Percentiles rank a stretch among this genome's conserved stretches.
Conservation (phyloP, 2,797 vertebrate species). For the Xerus rutilus region DNA sequence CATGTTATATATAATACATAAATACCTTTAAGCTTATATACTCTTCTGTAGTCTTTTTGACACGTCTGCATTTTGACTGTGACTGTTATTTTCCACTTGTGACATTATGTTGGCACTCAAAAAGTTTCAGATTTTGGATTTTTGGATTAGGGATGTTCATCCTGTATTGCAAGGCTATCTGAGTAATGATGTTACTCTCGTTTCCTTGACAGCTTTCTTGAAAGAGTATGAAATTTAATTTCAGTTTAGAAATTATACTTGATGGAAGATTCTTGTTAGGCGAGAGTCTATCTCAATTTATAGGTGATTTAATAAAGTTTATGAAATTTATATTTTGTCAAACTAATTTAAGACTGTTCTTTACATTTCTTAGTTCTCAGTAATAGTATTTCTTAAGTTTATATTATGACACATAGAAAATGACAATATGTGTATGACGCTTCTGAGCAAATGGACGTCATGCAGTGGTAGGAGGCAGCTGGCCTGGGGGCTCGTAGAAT, state of each 20-base stretch:
- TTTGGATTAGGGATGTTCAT: background rate
- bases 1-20: too few species aligned
- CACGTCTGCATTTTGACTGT: background rate
- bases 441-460: background rate
- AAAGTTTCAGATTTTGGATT: background rate
- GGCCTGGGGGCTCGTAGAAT: background rate
- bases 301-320: background rate
- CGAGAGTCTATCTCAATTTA: background rate
- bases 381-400: conserved; percentile 8
- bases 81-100: background rate
- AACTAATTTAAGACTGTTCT: background rate
- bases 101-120: background rate
- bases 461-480: background rate
- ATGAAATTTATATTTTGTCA: conserved; percentile 14
- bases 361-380: background rate
- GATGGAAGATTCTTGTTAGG: background rate
- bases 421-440: background rate
- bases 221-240: background rate
- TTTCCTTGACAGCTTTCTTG: background rate
- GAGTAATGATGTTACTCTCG: background rate
- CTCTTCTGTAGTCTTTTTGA: background rate
- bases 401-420: background rate
- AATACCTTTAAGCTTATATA: too few species aligned
- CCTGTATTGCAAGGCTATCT: background rate
- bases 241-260: background rate